Evolutionary conservation across 2,113 vertebrate genomes (phyloP), one percentile per base, ranked within the genome.

Genomic region (Pyxicephalus adspersus): DNA sequence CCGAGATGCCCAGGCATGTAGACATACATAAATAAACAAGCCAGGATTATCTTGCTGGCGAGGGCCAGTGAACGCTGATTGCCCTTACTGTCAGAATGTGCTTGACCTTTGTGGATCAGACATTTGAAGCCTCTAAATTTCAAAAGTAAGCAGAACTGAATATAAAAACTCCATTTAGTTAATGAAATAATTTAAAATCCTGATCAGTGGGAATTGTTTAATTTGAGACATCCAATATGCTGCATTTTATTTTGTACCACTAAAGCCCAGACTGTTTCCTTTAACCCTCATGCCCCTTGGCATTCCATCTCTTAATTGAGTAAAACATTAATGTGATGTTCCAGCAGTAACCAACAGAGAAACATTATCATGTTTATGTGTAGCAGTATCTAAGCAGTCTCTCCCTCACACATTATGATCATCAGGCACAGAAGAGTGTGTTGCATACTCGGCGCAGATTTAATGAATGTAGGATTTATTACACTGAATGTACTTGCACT

Each of bases 401-500:
- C 61, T 74, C 29, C 51, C 2, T 38, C 61, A 58, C 50, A 25
- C 61, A 74, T 74, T 66, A 75, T 45, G 71, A 75, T 65, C n/a
- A n/a, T n/a, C 50, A 75, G 60, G 64, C 60, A 74, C 58, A 75
- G 45, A 64, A 75, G 50, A 45, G 70, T 58, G 17, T 51, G 16
- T 52, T 3, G 52, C 54, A 79, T 57, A 70, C 17, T 70, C 9
- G 31, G 52, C 61, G 65, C 31, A 58, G 22, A 74, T 75, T 82
- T 82, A 82, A 82, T 82, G 80, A 65, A 74, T 82, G n/a, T 75
- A 54, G 80, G 80, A 82, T 74, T 82, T 82, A 82, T 82, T 75
- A 34, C 80, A 73, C 54, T 38, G 50, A 63, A 31, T 29, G 31
- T 28, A 75, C 22, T 25, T 64, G 38, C 78, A 28, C 45, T 45